Evolutionary conservation across 2,797 vertebrate genomes (phyloP), one percentile per base, ranked within the genome.

Genomic region (Melanitta fusca): DNA sequence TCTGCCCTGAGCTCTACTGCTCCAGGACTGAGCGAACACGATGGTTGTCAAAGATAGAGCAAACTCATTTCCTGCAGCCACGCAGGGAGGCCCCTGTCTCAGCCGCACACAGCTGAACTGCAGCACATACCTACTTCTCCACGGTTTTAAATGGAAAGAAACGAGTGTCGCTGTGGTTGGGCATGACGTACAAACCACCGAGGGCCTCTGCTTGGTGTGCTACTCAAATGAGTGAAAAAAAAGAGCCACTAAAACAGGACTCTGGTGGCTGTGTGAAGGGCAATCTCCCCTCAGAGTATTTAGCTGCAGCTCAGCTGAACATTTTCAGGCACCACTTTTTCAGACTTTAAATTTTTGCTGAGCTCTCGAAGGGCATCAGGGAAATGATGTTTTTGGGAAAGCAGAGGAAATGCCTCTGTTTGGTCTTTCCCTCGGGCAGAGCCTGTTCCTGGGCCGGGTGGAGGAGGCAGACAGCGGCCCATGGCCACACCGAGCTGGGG

Each of bases 51-150:
- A 92, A 95, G 94, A 97, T 30, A 97, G 7, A 90, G 88, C 53
- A 88, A 96, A 93, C 79, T 93, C 94, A 96, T 94, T 98, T 97
- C 97, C 98, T 97, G 97, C 58, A 94, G 70, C 94, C 43, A 65
- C 34, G 51, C 10, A 9, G 88, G 85, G 95, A 93, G 94, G 95
- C 91, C 74, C 61, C 3, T 1, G 0, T 72, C 91, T 96, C 95
- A 82, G 11, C 27, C 13, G 2, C 2, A 27, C 0, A 34, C 92
- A 95, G 95, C 91, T 90, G 85, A 95, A 84, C 68, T 64, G 45
- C 47, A 65, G 93, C 83, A 62, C 84, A 74, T 27, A 69, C 68
- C 14, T 62, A 58, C 91, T 66, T 62, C 80, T 93, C 56, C n/a
- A 20, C 60, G 73, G 95, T 79, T 91, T 95, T 66, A 58, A 22